A percentile compares a stretch with the other conserved stretches of the same genome.
These are phyloP conservation scores for Gorsachius goisagi DNA, from an alignment of 2,113 vertebrate species.

Conservation along the genomic window DNA sequence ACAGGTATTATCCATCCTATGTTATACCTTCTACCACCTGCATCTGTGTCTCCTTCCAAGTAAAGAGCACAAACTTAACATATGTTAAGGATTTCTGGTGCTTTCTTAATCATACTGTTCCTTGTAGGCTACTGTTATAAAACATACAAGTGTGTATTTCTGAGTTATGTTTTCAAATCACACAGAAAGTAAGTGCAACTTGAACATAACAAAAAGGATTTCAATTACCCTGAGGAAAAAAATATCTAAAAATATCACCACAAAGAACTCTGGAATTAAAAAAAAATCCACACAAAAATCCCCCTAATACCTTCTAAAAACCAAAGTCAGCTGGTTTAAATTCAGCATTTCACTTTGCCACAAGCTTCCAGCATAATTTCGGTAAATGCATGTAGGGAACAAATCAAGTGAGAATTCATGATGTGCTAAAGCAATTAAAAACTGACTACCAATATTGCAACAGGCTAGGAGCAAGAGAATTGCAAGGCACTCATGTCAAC, in stretches of 20 bases:
- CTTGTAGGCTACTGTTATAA: not conserved
- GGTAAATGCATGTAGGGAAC: not conserved
- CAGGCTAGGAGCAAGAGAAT: not conserved
- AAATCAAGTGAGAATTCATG: not conserved
- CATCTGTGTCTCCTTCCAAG: not conserved
- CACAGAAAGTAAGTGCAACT: not conserved
- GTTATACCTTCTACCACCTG: not conserved
- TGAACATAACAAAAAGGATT: not conserved
- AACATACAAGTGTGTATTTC: not conserved
- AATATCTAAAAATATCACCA: not conserved
- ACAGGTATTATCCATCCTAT: not conserved
- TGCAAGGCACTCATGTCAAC: not conserved
- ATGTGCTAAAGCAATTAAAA: not conserved
- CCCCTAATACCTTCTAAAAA: not conserved
- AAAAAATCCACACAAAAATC: not conserved
- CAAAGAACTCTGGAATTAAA: not conserved
- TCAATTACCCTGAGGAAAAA: not conserved
- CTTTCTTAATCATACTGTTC: not conserved
- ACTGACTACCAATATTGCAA: not conserved
- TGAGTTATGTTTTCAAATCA: not conserved
- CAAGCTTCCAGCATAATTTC: not conserved
- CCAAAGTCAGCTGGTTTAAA: not conserved
- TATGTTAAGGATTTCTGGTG: not conserved
- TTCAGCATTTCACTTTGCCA: not conserved
- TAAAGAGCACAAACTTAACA: not conserved